Evolutionary conservation across 2,888 invertebrate genomes (phyloP).

Genomic region (Drosophila anomalata): DNA sequence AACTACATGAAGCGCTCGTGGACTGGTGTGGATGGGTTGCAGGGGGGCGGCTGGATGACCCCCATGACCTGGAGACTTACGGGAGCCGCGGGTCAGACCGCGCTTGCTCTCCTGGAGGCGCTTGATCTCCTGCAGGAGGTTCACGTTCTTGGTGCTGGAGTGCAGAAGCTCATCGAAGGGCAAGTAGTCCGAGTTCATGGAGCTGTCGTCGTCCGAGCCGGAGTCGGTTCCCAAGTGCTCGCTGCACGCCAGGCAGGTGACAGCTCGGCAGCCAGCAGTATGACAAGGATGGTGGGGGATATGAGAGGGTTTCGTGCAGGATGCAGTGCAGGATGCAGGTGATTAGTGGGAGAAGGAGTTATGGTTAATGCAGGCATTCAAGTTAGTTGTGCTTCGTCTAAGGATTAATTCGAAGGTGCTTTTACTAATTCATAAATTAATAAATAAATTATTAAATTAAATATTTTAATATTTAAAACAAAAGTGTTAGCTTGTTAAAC

Average conservation of each 20-base stretch:
- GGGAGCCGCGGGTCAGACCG: constrained; percentile 46
- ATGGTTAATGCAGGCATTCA: neutral
- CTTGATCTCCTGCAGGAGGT: constrained; percentile 50
- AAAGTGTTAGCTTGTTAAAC: neutral
- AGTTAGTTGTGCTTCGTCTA: no score
- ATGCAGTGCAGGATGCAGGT: no score
- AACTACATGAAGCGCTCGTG: no score
- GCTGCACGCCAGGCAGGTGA: neutral
- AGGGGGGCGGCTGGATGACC: neutral
- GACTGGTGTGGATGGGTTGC: neutral
- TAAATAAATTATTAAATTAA: no score
- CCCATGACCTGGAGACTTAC: constrained; percentile 51
- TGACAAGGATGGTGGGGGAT: neutral
- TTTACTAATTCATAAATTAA: no score
- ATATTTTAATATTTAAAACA: neutral
- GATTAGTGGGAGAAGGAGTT: neutral
- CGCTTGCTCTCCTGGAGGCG: constrained; percentile 54
- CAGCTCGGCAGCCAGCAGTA: neutral
- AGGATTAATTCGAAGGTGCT: no score
- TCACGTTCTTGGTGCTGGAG: constrained; percentile 18
- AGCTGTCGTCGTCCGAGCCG: neutral
- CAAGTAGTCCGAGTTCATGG: constrained; percentile 21
- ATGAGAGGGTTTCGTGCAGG: neutral
- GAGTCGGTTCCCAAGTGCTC: neutral
- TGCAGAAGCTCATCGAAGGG: constrained; percentile 26